phyloP scores from a whole-genome alignment of 2,113 vertebrate genomes.

The Pao palembangensis region DNA sequence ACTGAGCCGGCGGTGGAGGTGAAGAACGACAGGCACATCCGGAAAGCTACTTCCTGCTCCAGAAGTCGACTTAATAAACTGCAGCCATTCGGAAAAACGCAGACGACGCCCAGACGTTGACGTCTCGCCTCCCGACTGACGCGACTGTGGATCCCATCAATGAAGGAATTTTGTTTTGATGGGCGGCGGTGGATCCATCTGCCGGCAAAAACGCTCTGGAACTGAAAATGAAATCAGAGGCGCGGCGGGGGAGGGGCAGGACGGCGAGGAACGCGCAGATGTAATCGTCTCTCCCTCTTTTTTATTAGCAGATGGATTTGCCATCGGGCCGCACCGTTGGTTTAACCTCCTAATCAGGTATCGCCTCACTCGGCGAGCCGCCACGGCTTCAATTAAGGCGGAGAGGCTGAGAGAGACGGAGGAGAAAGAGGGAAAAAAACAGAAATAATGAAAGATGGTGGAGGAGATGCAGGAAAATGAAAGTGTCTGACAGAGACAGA shows the following conservation, averaged over 20 bases:
- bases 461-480: slow-evolving; percentile 49
- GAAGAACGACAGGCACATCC: no score
- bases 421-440: slow-evolving; percentile 5
- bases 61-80: no score
- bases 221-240: slow-evolving; percentile 36
- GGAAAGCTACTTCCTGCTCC: neutral
- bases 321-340: slow-evolving; percentile 51
- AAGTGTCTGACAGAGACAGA: slow-evolving; percentile 48
- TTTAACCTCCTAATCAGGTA: slow-evolving; percentile 71
- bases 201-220: slow-evolving; percentile 28
- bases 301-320: slow-evolving; percentile 73
- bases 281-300: slow-evolving; percentile 43
- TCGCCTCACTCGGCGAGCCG: slow-evolving; percentile 32
- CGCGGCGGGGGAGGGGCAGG: neutral
- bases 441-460: slow-evolving; percentile 50
- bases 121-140: slow-evolving; percentile 11
- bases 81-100: no score
- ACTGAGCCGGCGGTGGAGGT: no score
- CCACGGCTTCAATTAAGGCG: slow-evolving; percentile 53
- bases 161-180: slow-evolving; percentile 15
- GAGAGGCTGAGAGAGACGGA: slow-evolving; percentile 11
- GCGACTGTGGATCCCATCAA: slow-evolving; percentile 1
- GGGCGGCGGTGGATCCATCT: slow-evolving; percentile 12
- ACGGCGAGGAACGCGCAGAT: slow-evolving; percentile 16
- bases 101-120: no score